Evolutionary conservation across 2,113 vertebrate species (phyloP).

Genomic region (Lethenteron reissneri): DNA sequence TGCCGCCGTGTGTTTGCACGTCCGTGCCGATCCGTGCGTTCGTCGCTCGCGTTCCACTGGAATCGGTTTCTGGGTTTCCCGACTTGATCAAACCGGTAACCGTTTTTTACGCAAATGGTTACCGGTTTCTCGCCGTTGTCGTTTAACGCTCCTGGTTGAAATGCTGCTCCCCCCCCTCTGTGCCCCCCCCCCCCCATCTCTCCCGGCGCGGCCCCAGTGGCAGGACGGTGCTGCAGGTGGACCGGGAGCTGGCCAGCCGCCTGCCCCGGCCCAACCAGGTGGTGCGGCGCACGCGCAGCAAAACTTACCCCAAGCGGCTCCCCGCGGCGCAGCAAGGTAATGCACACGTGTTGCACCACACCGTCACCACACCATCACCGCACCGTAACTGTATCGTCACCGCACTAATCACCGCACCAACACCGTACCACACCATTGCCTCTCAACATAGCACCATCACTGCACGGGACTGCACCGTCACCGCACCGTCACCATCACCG

Average conservation of each 20-base stretch:
- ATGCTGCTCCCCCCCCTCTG: too few species aligned
- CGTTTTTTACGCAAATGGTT: neutral
- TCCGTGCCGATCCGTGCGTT: neutral
- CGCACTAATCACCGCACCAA: too few species aligned
- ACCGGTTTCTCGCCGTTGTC: neutral
- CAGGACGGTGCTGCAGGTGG: conserved; percentile 39
- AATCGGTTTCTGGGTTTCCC: neutral
- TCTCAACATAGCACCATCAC: too few species aligned
- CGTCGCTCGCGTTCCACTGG: neutral
- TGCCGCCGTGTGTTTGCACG: too few species aligned
- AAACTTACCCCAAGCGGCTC: conserved; percentile 49
- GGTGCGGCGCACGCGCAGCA: conserved; percentile 44
- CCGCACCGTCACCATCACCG: too few species aligned
- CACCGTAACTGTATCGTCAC: too few species aligned
- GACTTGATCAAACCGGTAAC: neutral
- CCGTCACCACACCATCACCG: too few species aligned
- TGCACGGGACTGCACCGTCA: too few species aligned
- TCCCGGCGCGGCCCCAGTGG: conserved; percentile 19
- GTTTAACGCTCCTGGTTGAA: neutral
- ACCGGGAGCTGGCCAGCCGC: conserved; percentile 31
- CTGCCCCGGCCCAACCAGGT: conserved; percentile 42
- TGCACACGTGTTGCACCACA: too few species aligned
- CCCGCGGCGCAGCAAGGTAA: too few species aligned
- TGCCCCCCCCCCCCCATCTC: too few species aligned
- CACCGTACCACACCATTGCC: too few species aligned